Evolutionary conservation across 2,888 invertebrate species (phyloP).

Genomic region (Choreutis nemorana): DNA sequence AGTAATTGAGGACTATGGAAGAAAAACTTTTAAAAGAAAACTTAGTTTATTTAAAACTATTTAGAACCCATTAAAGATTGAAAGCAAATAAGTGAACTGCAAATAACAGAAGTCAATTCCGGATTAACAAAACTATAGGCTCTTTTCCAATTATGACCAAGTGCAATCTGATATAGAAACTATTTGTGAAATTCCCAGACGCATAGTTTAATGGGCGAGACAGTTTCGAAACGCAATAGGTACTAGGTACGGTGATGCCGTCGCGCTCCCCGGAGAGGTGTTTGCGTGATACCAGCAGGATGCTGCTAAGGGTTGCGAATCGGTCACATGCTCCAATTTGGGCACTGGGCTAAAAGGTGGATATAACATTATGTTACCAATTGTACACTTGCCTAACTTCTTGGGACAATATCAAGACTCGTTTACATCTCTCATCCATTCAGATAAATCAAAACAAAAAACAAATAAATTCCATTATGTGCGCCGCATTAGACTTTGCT

Average conservation of each 20-base stretch:
- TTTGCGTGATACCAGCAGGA: constrained; percentile 1
- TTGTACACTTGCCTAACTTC: constrained; percentile 5
- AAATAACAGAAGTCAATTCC: not conserved
- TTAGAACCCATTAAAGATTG: not conserved
- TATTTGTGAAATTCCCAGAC: constrained; percentile 8
- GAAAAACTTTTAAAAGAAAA: not conserved
- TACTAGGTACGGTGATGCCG: constrained; percentile 6
- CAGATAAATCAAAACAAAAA: constrained; percentile 4
- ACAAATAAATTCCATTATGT: constrained; percentile 11
- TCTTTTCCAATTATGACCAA: constrained; percentile 6
- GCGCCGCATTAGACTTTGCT: constrained; percentile 8
- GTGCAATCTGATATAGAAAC: constrained; percentile 9
- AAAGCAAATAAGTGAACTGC: constrained; percentile 1
- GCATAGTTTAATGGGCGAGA: constrained; percentile 6
- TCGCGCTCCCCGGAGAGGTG: constrained; percentile 7
- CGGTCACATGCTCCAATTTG: constrained; percentile 8
- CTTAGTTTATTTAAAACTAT: not conserved
- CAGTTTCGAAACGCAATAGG: constrained; percentile 6
- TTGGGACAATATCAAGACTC: constrained; percentile 9
- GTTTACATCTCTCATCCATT: constrained; percentile 9
- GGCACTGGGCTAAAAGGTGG: constrained; percentile 5
- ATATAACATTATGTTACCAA: constrained; percentile 7
- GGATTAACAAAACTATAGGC: constrained; percentile 8
- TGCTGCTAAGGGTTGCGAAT: constrained; percentile 1
- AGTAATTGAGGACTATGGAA: not conserved